These are phyloP conservation scores for Oegoconia quadripuncta DNA, from an alignment of 2,888 invertebrate genomes.

Conservation along the genomic window DNA sequence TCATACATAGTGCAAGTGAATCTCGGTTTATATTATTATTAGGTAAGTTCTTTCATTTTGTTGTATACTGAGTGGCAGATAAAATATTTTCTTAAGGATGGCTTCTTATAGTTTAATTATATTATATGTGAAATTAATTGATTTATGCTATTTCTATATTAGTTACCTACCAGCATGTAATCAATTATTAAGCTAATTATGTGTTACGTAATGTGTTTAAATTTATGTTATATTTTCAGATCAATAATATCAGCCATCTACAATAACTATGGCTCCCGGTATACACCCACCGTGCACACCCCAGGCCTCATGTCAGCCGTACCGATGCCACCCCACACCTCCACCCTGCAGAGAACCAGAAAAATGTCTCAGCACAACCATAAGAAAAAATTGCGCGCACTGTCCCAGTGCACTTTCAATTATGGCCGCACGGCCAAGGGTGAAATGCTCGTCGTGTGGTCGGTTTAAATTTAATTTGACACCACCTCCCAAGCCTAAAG, in stretches of 20 bases:
- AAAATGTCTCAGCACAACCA: constrained; percentile 51
- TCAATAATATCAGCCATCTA: too few species aligned
- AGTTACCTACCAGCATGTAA: neutral
- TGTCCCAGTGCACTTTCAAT: constrained; percentile 65
- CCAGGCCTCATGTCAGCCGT: constrained; percentile 52
- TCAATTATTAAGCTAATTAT: neutral
- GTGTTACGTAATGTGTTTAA: neutral
- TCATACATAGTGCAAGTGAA: neutral
- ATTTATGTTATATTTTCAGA: constrained; percentile 5
- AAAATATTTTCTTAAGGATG: constrained; percentile 38
- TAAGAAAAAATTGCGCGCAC: constrained; percentile 45
- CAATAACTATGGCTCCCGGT: constrained; percentile 47
- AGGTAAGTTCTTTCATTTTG: constrained; percentile 30
- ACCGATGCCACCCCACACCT: constrained; percentile 59
- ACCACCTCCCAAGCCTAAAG: neutral
- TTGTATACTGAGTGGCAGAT: constrained; percentile 39
- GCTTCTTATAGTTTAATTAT: constrained; percentile 31
- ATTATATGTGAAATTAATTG: neutral
- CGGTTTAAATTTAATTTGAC: constrained; percentile 34
- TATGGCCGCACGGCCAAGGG: constrained; percentile 49
- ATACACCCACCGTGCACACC: constrained; percentile 67
- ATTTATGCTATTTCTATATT: neutral
- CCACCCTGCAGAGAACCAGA: constrained; percentile 59
- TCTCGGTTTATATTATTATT: too few species aligned
- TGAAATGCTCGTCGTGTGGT: constrained; percentile 46